A percentile compares a stretch with the other conserved stretches of the same genome.
Conservation (phyloP, 2,113 vertebrate species). For the Syrmaticus mikado region DNA sequence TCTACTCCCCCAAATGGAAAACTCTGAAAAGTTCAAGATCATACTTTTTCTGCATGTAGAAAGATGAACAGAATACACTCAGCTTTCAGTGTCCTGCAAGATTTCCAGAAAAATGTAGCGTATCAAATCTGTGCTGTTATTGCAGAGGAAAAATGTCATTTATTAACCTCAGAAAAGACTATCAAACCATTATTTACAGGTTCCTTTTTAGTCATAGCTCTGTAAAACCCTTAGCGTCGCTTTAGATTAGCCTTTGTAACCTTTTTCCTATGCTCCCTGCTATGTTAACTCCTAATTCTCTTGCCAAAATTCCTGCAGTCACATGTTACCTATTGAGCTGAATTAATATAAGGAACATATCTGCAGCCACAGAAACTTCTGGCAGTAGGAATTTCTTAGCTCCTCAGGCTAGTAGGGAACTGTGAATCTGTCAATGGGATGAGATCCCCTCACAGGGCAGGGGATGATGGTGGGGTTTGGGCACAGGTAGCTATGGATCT, state of each 20-base stretch:
- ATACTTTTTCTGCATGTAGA: neutral
- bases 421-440: neutral
- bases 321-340: neutral
- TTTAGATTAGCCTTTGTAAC: neutral
- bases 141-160: slow-evolving; percentile 23
- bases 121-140: neutral
- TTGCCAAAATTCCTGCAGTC: neutral
- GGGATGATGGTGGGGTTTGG: neutral
- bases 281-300: neutral
- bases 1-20: slow-evolving; percentile 55
- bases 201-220: neutral
- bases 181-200: slow-evolving; percentile 30
- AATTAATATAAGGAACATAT: slow-evolving; percentile 1
- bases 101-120: slow-evolving; percentile 18
- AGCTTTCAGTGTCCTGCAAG: slow-evolving; percentile 4
- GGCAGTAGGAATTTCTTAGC: neutral
- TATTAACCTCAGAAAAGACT: slow-evolving; percentile 20
- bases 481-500: neutral
- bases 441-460: neutral
- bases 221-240: slow-evolving; percentile 35
- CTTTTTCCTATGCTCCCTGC: neutral
- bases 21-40: slow-evolving; percentile 33
- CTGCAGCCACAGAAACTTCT: neutral
- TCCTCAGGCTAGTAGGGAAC: neutral
- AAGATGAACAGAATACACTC: slow-evolving; percentile 29